These are phyloP conservation scores for Zaprionus davidi DNA, from an alignment of 1,140 invertebrate species.

Conservation along the genomic window DNA sequence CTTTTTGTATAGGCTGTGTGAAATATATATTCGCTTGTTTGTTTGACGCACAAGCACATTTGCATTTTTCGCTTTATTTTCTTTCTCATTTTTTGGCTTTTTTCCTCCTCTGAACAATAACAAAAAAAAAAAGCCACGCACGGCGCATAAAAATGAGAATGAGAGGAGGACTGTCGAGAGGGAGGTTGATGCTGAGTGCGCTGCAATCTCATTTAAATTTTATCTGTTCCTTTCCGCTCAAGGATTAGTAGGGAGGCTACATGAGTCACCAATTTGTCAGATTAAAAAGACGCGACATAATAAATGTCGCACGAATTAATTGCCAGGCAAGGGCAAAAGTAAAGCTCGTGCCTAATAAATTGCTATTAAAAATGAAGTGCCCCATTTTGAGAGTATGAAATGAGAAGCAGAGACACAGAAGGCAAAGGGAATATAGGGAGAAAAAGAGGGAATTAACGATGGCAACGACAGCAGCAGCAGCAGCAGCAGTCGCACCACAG, in stretches of 20 bases:
- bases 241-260: constrained; percentile 14
- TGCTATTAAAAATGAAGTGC: constrained; percentile 55
- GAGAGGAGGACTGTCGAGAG: background rate
- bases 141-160: constrained; percentile 1
- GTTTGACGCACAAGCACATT: constrained; percentile 56
- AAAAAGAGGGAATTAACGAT: constrained; percentile 31
- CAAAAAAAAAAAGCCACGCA: constrained; percentile 17
- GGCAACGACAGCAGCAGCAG: constrained; percentile 17
- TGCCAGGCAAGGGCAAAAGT: constrained; percentile 42
- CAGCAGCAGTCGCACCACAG: background rate
- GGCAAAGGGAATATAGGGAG: background rate
- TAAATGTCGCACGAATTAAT: constrained; percentile 63
- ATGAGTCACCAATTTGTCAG: constrained; percentile 57
- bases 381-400: constrained; percentile 23
- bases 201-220: constrained; percentile 46
- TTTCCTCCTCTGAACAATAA: constrained; percentile 23
- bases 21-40: constrained; percentile 45
- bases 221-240: constrained; percentile 18
- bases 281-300: constrained; percentile 63
- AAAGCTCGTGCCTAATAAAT: constrained; percentile 51
- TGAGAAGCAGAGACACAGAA: background rate
- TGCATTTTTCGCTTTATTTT: constrained; percentile 25
- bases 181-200: background rate
- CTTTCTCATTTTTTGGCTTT: constrained; percentile 20
- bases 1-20: constrained; percentile 37